Percentiles rank a stretch among this genome's conserved stretches.
These are phyloP conservation scores for Drosophila subsilvestris DNA, from an alignment of 2,888 invertebrate genomes.

Conservation along the genomic window DNA sequence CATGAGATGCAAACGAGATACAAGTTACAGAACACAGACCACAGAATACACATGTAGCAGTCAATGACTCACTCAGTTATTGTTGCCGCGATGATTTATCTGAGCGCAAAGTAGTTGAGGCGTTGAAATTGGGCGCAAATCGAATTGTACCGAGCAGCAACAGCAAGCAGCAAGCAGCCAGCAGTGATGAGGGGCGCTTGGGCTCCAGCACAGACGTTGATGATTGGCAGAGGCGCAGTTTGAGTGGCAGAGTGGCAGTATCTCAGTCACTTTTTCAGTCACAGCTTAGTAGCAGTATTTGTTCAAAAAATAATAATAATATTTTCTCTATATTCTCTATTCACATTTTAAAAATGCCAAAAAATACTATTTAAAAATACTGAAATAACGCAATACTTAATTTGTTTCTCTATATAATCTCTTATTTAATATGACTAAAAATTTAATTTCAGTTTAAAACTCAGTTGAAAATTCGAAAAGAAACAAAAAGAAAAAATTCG, in stretches of 20 bases:
- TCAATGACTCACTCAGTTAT: constrained; percentile 64
- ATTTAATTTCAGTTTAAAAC: too few relatives aligned
- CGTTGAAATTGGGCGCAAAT: constrained; percentile 80
- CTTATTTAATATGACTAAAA: too few relatives aligned
- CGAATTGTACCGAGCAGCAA: constrained; percentile 55
- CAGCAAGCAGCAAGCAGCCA: constrained; percentile 10
- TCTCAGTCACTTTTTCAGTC: background rate
- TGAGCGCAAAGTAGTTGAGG: constrained; percentile 65
- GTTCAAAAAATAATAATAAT: background rate
- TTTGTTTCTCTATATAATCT: too few relatives aligned
- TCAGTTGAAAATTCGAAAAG: too few relatives aligned
- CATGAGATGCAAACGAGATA: constrained; percentile 35
- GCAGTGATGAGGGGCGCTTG: background rate
- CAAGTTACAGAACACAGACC: constrained; percentile 48
- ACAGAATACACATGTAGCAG: constrained; percentile 70
- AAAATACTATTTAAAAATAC: too few relatives aligned
- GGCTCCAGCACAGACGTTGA: background rate
- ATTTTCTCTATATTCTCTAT: too few relatives aligned
- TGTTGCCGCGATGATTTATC: constrained; percentile 61
- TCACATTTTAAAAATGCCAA: too few relatives aligned
- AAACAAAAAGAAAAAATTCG: too few relatives aligned
- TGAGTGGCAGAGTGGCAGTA: background rate
- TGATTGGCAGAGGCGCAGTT: background rate
- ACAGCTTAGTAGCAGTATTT: background rate
- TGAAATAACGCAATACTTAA: too few relatives aligned